phyloP scores from a whole-genome alignment of 2,797 vertebrate genomes.

The Garrulus glandarius region DNA sequence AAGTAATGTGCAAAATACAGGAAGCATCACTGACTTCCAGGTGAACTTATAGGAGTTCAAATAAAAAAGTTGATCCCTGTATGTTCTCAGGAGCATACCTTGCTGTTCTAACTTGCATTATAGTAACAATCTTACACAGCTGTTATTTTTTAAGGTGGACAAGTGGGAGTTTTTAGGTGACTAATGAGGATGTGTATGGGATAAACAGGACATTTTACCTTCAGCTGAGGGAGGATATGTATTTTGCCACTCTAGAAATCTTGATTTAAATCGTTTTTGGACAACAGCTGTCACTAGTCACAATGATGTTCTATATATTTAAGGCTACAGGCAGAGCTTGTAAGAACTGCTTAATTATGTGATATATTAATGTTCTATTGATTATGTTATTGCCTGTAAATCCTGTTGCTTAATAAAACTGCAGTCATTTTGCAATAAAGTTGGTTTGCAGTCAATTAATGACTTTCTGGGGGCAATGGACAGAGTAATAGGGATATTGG shows the following conservation, averaged over 20 bases:
- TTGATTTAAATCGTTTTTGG: background rate
- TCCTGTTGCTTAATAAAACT: conserved; percentile 75
- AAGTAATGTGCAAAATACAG: background rate
- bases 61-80: background rate
- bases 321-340: conserved; percentile 60
- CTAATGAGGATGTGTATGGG: background rate
- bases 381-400: conserved; percentile 78
- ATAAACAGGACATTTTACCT: background rate
- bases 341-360: conserved; percentile 73
- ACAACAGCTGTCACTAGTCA: background rate
- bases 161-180: background rate
- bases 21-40: background rate
- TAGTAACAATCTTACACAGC: background rate
- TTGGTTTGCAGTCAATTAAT: conserved; percentile 71
- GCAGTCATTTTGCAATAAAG: conserved; percentile 71
- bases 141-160: background rate
- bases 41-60: background rate
- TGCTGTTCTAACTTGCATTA: background rate
- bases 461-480: conserved; percentile 52
- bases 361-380: conserved; percentile 76
- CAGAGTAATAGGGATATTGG: background rate
- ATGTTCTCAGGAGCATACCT: background rate
- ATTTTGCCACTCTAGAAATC: background rate
- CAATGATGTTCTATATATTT: conserved; percentile 60
- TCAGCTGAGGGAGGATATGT: background rate